phyloP scores from a whole-genome alignment of 2,797 vertebrate genomes.

The Amphiprion clarkii region DNA sequence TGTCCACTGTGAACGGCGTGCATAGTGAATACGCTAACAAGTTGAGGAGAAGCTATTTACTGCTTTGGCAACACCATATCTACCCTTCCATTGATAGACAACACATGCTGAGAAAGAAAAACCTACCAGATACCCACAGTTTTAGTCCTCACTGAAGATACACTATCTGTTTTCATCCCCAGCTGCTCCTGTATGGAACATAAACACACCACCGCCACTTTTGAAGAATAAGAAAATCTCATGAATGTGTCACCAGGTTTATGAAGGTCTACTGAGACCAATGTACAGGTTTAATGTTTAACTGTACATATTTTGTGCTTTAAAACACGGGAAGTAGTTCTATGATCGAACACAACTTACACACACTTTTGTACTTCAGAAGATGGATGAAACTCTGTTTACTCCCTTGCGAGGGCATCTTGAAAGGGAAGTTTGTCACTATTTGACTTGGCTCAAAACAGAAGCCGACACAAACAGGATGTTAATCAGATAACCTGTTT shows the following conservation, averaged over 20 bases:
- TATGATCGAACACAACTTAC: constrained; percentile 36
- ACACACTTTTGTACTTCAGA: constrained; percentile 25
- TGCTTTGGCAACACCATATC: neutral
- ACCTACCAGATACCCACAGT: neutral
- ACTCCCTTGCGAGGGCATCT: neutral
- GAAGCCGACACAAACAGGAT: constrained; percentile 44
- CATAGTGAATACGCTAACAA: constrained; percentile 45
- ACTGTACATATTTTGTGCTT: constrained; percentile 9
- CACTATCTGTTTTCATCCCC: constrained; percentile 8
- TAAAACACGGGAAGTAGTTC: constrained; percentile 2
- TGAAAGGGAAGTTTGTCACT: neutral
- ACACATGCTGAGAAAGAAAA: neutral
- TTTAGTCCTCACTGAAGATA: neutral
- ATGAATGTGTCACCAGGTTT: constrained; percentile 13
- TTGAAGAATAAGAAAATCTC: constrained; percentile 17
- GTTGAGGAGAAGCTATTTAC: neutral
- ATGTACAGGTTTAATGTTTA: constrained; percentile 2
- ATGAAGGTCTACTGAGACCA: constrained; percentile 22
- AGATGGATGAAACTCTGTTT: neutral
- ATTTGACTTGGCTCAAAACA: constrained; percentile 1
- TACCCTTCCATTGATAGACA: neutral
- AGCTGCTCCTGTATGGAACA: neutral
- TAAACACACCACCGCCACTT: constrained; percentile 11
- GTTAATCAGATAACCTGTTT: neutral
- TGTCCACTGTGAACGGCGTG: constrained; percentile 25